Conservation (phyloP, 2,888 invertebrate species). For the Hedya salicella region DNA sequence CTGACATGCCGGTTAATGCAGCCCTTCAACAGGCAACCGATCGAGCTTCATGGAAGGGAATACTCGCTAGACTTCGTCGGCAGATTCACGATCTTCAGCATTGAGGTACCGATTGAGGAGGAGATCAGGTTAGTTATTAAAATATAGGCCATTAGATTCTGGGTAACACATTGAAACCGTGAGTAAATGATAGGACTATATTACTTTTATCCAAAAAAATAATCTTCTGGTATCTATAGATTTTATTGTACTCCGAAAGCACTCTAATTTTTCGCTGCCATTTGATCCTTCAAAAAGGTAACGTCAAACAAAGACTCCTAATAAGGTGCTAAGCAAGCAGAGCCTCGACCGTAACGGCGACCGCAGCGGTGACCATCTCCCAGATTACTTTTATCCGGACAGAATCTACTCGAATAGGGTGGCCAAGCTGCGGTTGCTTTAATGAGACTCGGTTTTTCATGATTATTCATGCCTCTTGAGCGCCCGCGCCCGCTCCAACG, state of each 20-base stretch:
- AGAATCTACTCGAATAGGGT: constrained; percentile 46
- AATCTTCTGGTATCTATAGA: too few relatives aligned
- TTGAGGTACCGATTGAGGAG: too few relatives aligned
- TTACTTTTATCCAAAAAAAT: too few relatives aligned
- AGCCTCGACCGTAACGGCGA: constrained; percentile 10
- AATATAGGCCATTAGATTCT: too few relatives aligned
- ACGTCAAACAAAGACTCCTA: not conserved
- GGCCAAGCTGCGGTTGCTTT: constrained; percentile 50
- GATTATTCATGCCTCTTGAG: constrained; percentile 74
- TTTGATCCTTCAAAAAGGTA: not conserved
- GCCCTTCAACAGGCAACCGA: too few relatives aligned
- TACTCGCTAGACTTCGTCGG: too few relatives aligned
- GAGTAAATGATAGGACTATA: too few relatives aligned
- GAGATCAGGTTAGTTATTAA: too few relatives aligned
- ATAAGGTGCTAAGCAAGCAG: constrained; percentile 15
- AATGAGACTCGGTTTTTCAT: constrained; percentile 76
- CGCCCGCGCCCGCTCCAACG: constrained; percentile 49
- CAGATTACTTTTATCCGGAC: constrained; percentile 47
- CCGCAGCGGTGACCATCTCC: constrained; percentile 26
- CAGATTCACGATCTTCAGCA: too few relatives aligned
- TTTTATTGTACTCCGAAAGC: not conserved
- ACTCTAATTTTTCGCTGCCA: not conserved
- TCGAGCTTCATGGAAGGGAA: too few relatives aligned
- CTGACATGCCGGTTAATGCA: too few relatives aligned
- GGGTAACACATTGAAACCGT: too few relatives aligned